Base-by-base conservation (phyloP, 2,888 invertebrate genomes). In the Archips xylosteana region DNA sequence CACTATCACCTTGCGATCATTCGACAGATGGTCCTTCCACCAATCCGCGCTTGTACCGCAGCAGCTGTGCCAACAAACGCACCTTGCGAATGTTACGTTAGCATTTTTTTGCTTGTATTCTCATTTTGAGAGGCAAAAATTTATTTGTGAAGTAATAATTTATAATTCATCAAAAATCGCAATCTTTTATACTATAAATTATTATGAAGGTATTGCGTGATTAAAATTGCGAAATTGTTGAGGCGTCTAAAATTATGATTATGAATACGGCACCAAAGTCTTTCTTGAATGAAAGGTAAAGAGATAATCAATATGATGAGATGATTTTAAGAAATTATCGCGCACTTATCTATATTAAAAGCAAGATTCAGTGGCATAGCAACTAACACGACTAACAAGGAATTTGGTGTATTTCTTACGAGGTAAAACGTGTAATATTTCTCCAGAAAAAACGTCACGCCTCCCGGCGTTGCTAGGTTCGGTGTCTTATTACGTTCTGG, bases 11-110 rank as follows among this genome's bases (percentile, higher is more conserved):
- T 32, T 42, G 12, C 57, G 23, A 68, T 63, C 59, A 49, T 59
- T 68, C 59, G 73, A 64, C 63, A 63, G 63, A 59, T 34, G 68
- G 36, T 9, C 10, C 54, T 13, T 42, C 45, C 45, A 42, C 66
- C 70, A 49, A 74, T 62, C 42, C 47, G 57, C 66, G 70, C 49
- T 59, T 47, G 47, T 10, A 49, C 3, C 23, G 10, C 2, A 9
- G 66, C 74, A 74, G 74, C 74, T 74, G 74, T 62, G 39, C 49
- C 70, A n/a, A 74, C 74, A 67, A 47, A 39, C 36, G 62, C 74
- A 71, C 66, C 66, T 74, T 70, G 74, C 74, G 42, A 42, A 60
- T 36, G 42, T 36, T 9, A 42, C 23, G 47, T 3, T 9, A 47
- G 47, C 2, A 36, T 66, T 51, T 45, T 74, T 51, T 23, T 63